Evolutionary conservation across 2,888 invertebrate species (phyloP), one percentile per base, ranked within the genome.

Genomic region (Nymphalis c-album): DNA sequence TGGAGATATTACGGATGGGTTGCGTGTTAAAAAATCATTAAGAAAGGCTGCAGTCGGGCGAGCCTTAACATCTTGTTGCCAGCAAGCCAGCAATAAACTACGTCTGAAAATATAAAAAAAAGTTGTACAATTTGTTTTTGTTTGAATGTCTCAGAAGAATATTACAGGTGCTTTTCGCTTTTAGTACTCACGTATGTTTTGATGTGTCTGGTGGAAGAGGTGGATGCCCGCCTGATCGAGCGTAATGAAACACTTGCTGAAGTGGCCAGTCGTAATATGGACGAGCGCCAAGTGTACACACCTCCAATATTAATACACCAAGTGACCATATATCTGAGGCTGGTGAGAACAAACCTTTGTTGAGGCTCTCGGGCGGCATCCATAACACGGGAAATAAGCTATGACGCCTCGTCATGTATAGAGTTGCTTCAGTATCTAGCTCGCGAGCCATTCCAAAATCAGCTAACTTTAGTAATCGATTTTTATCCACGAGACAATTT

Each of bases 361-460:
- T 93, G 46, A 98, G 87, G 75, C 96, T 96, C 86, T 98, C 98
- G 0, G 98, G 98, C 0, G 98, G 95, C 97, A 98, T 97, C 97
- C 97, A 98, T 71, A 96, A 92, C 2, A 97, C 96, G 0, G 97
- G 97, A 68, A 97, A 88, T 93, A 96, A 94, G 76, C 95, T 96
- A 85, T 96, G 96, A 45, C 97, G 94, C 78, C 94, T 95, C 79
- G 97, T 97, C 72, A 95, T 94, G 85, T 98, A 98, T 79, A 76
- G 75, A 3, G 73, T 96, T 63, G 95, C 95, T 0, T 95, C 94
- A 70, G 96, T 0, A 96, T 95, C 95, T 96, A 96, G 18, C 96
- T 69, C 96, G 82, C 78, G 76, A n/a, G 76, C 78, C 74, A 78
- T 67, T 7, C 97, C 97, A 85, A 98, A 98, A 84, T 98, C 98